phyloP scores from a whole-genome alignment of 2,888 invertebrate genomes.

The Pedicia rivosa region DNA sequence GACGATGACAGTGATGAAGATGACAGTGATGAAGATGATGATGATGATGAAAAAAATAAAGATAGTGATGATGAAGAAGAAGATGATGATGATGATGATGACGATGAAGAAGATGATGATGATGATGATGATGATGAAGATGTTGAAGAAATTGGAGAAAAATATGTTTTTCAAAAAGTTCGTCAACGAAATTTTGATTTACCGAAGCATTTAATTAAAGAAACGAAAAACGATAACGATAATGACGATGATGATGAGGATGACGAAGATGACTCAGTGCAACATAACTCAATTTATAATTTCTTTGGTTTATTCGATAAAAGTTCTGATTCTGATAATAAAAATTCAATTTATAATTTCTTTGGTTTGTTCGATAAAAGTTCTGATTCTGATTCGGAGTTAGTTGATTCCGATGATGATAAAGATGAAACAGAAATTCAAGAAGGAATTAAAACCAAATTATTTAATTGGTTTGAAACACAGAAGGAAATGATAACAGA shows the following conservation, averaged over 20 bases:
- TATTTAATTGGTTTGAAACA: neutral
- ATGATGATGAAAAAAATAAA: constrained; percentile 6
- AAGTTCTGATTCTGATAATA: too few species aligned
- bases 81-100: constrained; percentile 10
- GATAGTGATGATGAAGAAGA: neutral
- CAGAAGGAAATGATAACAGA: constrained; percentile 17
- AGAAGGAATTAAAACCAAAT: constrained; percentile 12
- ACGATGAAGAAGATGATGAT: constrained; percentile 13
- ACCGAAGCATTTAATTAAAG: neutral
- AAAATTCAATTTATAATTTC: neutral
- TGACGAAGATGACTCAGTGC: too few species aligned
- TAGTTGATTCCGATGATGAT: constrained; percentile 6
- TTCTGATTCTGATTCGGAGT: too few species aligned
- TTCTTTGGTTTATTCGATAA: constrained; percentile 3
- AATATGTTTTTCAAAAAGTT: constrained; percentile 9
- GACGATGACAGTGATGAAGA: constrained; percentile 11
- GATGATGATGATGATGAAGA: constrained; percentile 18
- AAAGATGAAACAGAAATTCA: constrained; percentile 11
- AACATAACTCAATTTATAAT: neutral
- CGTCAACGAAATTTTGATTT: constrained; percentile 3
- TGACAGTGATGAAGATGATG: constrained; percentile 12
- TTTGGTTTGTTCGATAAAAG: constrained; percentile 4
- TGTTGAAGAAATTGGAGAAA: constrained; percentile 13
- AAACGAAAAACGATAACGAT: too few species aligned
- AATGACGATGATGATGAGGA: too few species aligned